Evolutionary conservation across 2,888 invertebrate species (phyloP).

Genomic region (Agriopis aurantiaria): DNA sequence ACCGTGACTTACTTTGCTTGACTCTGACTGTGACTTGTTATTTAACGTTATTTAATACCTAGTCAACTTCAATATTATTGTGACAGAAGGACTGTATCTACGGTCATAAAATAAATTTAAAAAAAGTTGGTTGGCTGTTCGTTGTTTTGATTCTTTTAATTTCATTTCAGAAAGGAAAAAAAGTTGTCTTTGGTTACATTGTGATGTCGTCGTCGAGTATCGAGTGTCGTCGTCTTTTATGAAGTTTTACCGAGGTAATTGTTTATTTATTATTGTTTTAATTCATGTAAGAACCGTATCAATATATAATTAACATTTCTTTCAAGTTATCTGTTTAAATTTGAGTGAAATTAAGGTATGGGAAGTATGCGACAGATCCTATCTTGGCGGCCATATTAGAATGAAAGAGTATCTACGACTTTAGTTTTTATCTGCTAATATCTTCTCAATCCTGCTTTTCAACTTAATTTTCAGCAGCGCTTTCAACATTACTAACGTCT

Average conservation of each 20-base stretch:
- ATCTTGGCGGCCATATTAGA: conserved; percentile 79
- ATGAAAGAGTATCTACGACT: conserved; percentile 61
- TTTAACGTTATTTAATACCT: no score
- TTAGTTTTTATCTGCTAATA: conserved; percentile 66
- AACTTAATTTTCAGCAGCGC: background rate
- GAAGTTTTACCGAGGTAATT: conserved; percentile 84
- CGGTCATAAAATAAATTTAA: no score
- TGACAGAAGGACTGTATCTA: no score
- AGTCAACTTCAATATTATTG: no score
- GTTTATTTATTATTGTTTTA: conserved; percentile 34
- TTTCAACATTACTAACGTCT: background rate
- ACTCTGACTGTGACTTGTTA: no score
- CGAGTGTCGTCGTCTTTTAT: conserved; percentile 84
- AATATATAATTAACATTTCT: background rate
- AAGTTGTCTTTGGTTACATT: conserved; percentile 53
- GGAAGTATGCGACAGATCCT: conserved; percentile 35
- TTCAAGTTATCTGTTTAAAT: background rate
- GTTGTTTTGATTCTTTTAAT: background rate
- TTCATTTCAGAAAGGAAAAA: conserved; percentile 5
- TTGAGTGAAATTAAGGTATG: background rate
- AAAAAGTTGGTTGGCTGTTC: no score
- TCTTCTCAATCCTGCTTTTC: conserved; percentile 61
- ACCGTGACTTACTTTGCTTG: no score
- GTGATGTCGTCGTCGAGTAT: conserved; percentile 84
- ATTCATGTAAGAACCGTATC: background rate